A percentile compares a stretch with the other conserved stretches of the same genome.
These are phyloP conservation scores for Hirtodrosophila cameraria DNA, from an alignment of 2,888 invertebrate species.

Conservation along the genomic window DNA sequence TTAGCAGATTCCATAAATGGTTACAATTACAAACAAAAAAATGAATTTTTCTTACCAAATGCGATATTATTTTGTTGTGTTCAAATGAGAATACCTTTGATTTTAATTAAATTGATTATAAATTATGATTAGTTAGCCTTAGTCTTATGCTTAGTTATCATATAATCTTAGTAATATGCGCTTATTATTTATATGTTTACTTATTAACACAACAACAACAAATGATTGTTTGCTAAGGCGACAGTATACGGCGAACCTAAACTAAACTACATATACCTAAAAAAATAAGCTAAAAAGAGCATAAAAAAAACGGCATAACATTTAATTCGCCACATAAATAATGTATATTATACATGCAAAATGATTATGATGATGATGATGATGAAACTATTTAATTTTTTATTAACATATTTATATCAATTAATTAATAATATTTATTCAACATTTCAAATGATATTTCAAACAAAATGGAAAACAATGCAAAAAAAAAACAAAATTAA, in stretches of 20 bases:
- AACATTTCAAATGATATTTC: constrained; percentile 79
- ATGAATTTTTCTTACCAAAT: constrained; percentile 59
- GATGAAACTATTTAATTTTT: constrained; percentile 71
- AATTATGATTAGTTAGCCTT: constrained; percentile 55
- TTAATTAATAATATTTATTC: constrained; percentile 77
- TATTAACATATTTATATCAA: constrained; percentile 78
- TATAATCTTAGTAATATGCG: constrained; percentile 56
- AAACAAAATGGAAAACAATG: constrained; percentile 56
- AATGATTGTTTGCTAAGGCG: constrained; percentile 7
- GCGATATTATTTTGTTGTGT: constrained; percentile 63
- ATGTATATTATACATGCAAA: constrained; percentile 40
- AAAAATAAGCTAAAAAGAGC: constrained; percentile 16
- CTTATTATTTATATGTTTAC: constrained; percentile 51
- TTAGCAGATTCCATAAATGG: no score
- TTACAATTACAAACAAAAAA: no score
- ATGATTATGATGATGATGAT: constrained; percentile 45
- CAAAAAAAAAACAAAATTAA: constrained; percentile 65
- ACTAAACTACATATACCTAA: constrained; percentile 12
- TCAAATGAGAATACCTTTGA: constrained; percentile 60
- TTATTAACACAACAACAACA: constrained; percentile 28
- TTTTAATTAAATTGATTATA: constrained; percentile 60
- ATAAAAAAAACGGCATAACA: constrained; percentile 27
- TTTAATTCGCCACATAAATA: constrained; percentile 35
- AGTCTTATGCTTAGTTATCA: constrained; percentile 64
- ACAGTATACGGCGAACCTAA: constrained; percentile 17